Conservation (phyloP, 2,888 invertebrate genomes). For the Drosophila flavopinicola region DNA sequence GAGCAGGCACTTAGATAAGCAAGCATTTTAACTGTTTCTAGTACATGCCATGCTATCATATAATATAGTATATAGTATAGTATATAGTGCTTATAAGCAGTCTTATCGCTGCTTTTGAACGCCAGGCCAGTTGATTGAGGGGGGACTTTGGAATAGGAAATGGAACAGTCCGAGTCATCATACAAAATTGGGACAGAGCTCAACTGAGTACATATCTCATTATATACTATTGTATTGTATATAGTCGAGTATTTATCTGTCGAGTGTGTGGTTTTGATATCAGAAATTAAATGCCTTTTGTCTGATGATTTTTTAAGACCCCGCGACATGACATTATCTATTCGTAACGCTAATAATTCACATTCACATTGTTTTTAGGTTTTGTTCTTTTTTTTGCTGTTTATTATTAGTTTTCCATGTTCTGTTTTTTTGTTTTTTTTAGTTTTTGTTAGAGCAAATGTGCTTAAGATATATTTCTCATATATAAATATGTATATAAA, state of each 20-base stretch:
- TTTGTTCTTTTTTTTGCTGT: constrained; percentile 11
- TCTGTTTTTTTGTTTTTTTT: constrained; percentile 15
- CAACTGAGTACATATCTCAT: background rate
- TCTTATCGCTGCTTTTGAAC: constrained; percentile 29
- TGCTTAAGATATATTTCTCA: constrained; percentile 25
- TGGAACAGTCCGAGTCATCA: constrained; percentile 26
- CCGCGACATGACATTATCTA: constrained; percentile 31
- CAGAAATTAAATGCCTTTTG: constrained; percentile 39
- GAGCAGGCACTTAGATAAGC: background rate
- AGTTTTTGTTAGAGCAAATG: constrained; percentile 36
- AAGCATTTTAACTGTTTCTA: background rate
- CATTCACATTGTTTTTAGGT: constrained; percentile 2
- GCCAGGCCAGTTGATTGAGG: background rate
- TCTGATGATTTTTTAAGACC: constrained; percentile 44
- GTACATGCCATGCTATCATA: background rate
- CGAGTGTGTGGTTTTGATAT: constrained; percentile 6
- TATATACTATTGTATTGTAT: background rate
- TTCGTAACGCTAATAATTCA: constrained; percentile 30
- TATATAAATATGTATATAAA: constrained; percentile 48
- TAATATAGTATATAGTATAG: background rate
- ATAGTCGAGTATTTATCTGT: constrained; percentile 13
- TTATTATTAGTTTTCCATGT: constrained; percentile 33
- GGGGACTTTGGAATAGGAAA: constrained; percentile 54
- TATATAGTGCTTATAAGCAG: background rate
- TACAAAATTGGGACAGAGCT: constrained; percentile 38